Evolutionary conservation across 92 coral and sea anemone genomes (phyloP).

Genomic region (Zoanthus sociatus): DNA sequence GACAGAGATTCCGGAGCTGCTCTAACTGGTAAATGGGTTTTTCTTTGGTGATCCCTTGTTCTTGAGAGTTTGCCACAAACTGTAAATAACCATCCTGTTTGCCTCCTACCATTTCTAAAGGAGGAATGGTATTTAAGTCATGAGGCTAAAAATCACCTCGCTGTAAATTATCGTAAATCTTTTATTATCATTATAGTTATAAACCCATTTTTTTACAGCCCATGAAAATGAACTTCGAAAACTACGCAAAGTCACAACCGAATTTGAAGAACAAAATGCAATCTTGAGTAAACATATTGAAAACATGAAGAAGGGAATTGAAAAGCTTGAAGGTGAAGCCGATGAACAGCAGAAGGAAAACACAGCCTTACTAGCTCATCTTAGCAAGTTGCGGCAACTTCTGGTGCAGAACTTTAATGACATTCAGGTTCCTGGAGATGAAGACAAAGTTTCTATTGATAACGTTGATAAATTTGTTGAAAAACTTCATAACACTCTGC

Average conservation of each 20-base stretch:
- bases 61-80: too few species aligned
- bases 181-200: too few species aligned
- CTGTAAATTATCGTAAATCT: too few species aligned
- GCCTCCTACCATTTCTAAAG: too few species aligned
- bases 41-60: too few species aligned
- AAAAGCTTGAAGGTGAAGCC: conserved; percentile 95
- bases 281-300: conserved; percentile 98
- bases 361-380: conserved; percentile 75
- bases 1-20: too few species aligned
- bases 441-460: conserved; percentile 68
- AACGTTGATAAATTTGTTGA: conserved; percentile 87
- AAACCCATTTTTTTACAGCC: conserved; percentile 57
- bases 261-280: conserved; percentile 99
- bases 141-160: too few species aligned
- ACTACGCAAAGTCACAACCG: conserved; percentile 95
- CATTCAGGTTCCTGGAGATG: conserved; percentile 81
- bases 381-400: conserved; percentile 85
- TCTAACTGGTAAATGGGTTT: too few species aligned
- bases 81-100: too few species aligned
- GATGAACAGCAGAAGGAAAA: conserved; percentile 88
- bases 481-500: conserved; percentile 83
- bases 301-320: conserved; percentile 98
- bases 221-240: conserved; percentile 97
- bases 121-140: too few species aligned
- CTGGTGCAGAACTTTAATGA: conserved; percentile 79